Base-by-base conservation (phyloP, 2,888 invertebrate genomes). In the Agrotis ipsilon region DNA sequence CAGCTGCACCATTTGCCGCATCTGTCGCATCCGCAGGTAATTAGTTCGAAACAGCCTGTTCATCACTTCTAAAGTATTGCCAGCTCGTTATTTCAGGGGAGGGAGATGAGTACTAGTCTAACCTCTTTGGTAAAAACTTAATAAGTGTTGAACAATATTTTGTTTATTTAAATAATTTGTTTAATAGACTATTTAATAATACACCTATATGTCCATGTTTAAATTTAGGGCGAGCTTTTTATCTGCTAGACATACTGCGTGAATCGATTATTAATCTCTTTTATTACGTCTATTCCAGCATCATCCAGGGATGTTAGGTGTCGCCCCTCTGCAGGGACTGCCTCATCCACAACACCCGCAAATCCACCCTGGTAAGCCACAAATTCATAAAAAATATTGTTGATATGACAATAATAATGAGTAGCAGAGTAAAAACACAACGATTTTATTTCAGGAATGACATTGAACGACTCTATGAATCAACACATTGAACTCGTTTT, bases 341-440 rank as follows among this genome's bases (percentile, higher is more conserved):
- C 96, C 97, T 52, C 97, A 97, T 88, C 97, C 97, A 21, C 97
- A 96, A 81, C 96, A 96, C 82, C 93, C 96, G n/a, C 96, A 95
- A 87, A 91, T 96, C 73, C 96, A 96, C 83, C 96, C 96, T 80
- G 96, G 96, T 96, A 75, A 77, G 89, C 89, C 68, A n/a, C 2
- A 49, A 19, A 45, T 6, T 9, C 1, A 39, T 49, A 19, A 16
- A 1, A 1, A 55, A 21, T 21, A 54, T 24, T 46, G 59, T 68
- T 62, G 54, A 0, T 21, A 43, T 52, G 21, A 54, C 7, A 3
- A 24, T n/a, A 19, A 18, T 43, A 11, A 16, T 58, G n/a, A n/a
- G n/a, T 14, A 49, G 1, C 64, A 60, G 14, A 57, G 19, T 55
- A 80, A 55, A 48, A 67, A 52, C 43, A 69, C 65, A 13, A 19